Conservation (phyloP, 2,113 vertebrate species). For the Mobula birostris region DNA sequence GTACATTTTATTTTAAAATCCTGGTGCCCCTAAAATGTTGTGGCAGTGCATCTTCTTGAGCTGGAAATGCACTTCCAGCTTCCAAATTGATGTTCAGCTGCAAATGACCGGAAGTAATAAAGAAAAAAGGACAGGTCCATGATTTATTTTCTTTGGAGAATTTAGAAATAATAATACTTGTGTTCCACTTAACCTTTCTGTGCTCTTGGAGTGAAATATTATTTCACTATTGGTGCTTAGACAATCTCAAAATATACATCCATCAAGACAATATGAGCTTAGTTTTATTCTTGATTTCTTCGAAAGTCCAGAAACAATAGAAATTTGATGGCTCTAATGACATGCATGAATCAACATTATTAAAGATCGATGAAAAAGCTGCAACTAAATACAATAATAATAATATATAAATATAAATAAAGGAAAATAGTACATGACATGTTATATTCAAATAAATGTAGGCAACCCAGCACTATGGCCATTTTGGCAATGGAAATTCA, state of each 20-base stretch:
- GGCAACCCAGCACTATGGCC: too few species aligned
- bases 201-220: neutral
- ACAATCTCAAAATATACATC: neutral
- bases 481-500: too few species aligned
- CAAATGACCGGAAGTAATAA: neutral
- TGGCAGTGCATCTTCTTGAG: neutral
- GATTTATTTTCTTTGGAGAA: neutral
- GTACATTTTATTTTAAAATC: neutral
- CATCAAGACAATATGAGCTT: neutral
- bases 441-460: neutral
- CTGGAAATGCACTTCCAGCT: neutral
- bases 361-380: neutral
- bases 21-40: neutral
- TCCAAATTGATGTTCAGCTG: neutral
- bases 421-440: neutral
- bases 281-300: neutral
- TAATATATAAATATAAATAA: neutral
- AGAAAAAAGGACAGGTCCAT: neutral
- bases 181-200: neutral
- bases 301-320: neutral
- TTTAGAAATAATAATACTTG: neutral
- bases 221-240: neutral
- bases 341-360: neutral
- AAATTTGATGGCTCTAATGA: neutral
- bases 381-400: neutral